Conservation (phyloP, 2,113 vertebrate species). For the Pogonocichla stellata region DNA sequence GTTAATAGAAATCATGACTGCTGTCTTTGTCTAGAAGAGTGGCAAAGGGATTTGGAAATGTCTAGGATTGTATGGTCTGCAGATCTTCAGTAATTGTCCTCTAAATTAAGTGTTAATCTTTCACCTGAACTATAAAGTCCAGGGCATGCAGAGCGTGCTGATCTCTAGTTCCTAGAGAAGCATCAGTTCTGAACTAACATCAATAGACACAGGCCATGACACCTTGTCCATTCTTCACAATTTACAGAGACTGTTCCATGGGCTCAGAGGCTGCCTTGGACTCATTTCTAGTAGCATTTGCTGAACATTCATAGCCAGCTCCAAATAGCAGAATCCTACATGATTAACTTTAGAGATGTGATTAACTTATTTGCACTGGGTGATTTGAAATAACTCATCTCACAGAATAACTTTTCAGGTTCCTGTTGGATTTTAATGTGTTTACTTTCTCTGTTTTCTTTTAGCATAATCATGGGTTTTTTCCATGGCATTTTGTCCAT, state of each 20-base stretch:
- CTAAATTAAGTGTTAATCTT: background rate
- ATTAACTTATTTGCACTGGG: fast-evolving
- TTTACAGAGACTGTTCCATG: background rate
- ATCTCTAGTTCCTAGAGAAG: background rate
- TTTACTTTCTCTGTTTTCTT: background rate
- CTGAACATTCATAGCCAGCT: background rate
- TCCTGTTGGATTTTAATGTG: background rate
- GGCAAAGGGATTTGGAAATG: background rate
- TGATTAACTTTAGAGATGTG: fast-evolving
- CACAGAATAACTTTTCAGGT: background rate
- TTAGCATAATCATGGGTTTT: background rate
- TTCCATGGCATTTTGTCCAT: background rate
- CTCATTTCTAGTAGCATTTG: background rate
- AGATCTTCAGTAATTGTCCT: background rate
- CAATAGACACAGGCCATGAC: fast-evolving
- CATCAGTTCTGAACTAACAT: background rate
- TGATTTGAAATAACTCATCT: background rate
- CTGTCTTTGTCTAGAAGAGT: background rate
- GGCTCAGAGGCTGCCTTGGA: background rate
- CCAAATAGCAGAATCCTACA: background rate
- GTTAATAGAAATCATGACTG: background rate
- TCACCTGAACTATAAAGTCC: background rate
- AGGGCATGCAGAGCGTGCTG: background rate
- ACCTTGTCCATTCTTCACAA: background rate
- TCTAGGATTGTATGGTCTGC: background rate